A percentile compares a stretch with the other conserved stretches of the same genome.
Conservation (phyloP, 1,140 invertebrate genomes). For the Drosophila setifemur region DNA sequence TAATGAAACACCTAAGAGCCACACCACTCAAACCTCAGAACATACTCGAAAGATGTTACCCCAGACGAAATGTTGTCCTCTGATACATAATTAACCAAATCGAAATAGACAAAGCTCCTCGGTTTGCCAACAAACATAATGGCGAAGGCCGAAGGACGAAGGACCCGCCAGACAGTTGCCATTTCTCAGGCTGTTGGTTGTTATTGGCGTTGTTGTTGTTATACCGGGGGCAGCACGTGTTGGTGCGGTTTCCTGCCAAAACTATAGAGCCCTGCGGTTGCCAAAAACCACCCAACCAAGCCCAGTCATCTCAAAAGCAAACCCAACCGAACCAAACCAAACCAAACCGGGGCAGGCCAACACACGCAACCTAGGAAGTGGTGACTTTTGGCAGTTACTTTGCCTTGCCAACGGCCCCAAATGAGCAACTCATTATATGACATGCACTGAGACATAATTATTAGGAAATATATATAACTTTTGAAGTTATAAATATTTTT, state of each 20-base stretch:
- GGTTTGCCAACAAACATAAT: slow-evolving; percentile 27
- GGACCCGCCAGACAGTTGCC: slow-evolving; percentile 10
- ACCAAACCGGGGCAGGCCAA: slow-evolving; percentile 6
- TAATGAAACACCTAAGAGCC: slow-evolving; percentile 1
- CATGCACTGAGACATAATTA: not conserved
- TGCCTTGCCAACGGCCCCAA: slow-evolving; percentile 20
- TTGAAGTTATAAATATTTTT: too few species aligned
- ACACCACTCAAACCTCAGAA: slow-evolving; percentile 8
- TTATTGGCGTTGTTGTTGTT: too few species aligned
- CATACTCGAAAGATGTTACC: slow-evolving; percentile 11
- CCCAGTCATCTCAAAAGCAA: too few species aligned
- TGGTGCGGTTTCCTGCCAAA: slow-evolving; percentile 49
- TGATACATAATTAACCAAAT: slow-evolving; percentile 43
- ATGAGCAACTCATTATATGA: slow-evolving; percentile 38
- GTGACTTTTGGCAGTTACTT: slow-evolving; percentile 46
- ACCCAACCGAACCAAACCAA: slow-evolving; percentile 9
- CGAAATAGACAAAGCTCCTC: slow-evolving; percentile 36
- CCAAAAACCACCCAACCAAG: slow-evolving; percentile 15
- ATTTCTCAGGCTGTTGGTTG: slow-evolving; percentile 5
- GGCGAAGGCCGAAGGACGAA: slow-evolving; percentile 12
- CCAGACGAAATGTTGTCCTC: slow-evolving; percentile 11
- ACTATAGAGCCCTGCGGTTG: slow-evolving; percentile 39
- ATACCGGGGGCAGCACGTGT: slow-evolving; percentile 37
- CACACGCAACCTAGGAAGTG: slow-evolving; percentile 28
- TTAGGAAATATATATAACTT: not conserved